phyloP scores from a whole-genome alignment of 2,888 invertebrate species.

The Epinotia ramella region DNA sequence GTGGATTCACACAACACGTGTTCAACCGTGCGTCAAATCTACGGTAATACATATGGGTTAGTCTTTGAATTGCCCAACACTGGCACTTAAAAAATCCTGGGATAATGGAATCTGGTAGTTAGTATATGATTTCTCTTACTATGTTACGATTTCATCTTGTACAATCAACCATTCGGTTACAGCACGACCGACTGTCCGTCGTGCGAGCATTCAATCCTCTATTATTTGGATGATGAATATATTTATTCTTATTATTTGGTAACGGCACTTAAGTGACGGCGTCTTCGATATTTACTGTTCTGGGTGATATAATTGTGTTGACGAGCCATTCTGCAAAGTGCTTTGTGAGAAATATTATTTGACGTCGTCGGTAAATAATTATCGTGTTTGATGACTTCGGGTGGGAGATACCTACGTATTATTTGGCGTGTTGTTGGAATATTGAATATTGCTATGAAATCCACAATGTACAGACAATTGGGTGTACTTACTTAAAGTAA shows the following conservation, averaged over 20 bases:
- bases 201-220: neutral
- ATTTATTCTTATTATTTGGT: slow-evolving; percentile 30
- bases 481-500: neutral
- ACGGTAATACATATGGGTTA: neutral
- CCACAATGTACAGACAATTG: neutral
- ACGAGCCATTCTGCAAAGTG: slow-evolving; percentile 38
- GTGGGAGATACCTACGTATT: neutral
- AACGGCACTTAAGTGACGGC: slow-evolving; percentile 16
- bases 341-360: slow-evolving; percentile 31
- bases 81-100: neutral
- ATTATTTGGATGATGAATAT: slow-evolving; percentile 1
- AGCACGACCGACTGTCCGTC: neutral
- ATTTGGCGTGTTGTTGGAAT: neutral
- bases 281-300: slow-evolving; percentile 36
- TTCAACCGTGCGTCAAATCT: neutral
- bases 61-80: neutral
- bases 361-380: slow-evolving; percentile 13
- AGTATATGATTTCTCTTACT: too few species aligned
- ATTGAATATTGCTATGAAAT: neutral
- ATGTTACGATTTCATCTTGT: too few species aligned
- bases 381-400: slow-evolving; percentile 23
- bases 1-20: neutral
- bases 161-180: neutral
- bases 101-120: neutral
- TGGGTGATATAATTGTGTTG: slow-evolving; percentile 36